A percentile compares a stretch with the other conserved stretches of the same genome.
phyloP scores from a whole-genome alignment of 2,113 vertebrate genomes.

The Corythoichthys intestinalis region DNA sequence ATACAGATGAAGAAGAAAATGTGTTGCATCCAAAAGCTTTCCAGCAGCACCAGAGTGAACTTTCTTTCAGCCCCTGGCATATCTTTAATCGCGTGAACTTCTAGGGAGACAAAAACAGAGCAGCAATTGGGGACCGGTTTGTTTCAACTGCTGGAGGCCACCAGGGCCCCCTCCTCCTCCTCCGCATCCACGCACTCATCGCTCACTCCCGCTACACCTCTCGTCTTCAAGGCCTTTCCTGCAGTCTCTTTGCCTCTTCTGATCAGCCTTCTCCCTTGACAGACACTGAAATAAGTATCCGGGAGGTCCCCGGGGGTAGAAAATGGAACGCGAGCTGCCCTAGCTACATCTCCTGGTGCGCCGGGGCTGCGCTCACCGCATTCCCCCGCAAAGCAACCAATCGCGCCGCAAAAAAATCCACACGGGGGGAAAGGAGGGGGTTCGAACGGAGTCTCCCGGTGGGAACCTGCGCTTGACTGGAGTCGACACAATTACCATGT shows the following conservation, averaged over 20 bases:
- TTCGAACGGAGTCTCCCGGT: constrained; percentile 77
- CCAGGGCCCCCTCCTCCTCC: constrained; percentile 40
- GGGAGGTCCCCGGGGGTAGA: constrained; percentile 76
- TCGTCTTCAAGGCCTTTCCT: constrained; percentile 42
- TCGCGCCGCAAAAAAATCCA: constrained; percentile 80
- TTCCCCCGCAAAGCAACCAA: constrained; percentile 92
- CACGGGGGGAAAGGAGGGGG: constrained; percentile 50
- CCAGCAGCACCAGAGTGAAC: constrained; percentile 16
- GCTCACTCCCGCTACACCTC: constrained; percentile 47
- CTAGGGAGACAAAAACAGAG: constrained; percentile 51
- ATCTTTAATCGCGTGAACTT: constrained; percentile 54
- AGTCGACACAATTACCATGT: constrained; percentile 90
- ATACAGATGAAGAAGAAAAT: neutral
- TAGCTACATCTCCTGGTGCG: constrained; percentile 82
- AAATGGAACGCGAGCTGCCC: constrained; percentile 60
- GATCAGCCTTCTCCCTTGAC: constrained; percentile 71
- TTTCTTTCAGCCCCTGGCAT: constrained; percentile 24
- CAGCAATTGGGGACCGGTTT: constrained; percentile 56
- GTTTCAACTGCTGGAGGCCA: constrained; percentile 61
- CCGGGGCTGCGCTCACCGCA: constrained; percentile 80
- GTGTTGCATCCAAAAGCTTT: neutral
- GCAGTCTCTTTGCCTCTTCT: constrained; percentile 55
- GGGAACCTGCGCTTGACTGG: constrained; percentile 82
- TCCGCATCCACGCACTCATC: constrained; percentile 45
- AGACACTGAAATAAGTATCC: constrained; percentile 88